Evolutionary conservation across 2,113 vertebrate species (phyloP).

Genomic region (Monopterus albus): DNA sequence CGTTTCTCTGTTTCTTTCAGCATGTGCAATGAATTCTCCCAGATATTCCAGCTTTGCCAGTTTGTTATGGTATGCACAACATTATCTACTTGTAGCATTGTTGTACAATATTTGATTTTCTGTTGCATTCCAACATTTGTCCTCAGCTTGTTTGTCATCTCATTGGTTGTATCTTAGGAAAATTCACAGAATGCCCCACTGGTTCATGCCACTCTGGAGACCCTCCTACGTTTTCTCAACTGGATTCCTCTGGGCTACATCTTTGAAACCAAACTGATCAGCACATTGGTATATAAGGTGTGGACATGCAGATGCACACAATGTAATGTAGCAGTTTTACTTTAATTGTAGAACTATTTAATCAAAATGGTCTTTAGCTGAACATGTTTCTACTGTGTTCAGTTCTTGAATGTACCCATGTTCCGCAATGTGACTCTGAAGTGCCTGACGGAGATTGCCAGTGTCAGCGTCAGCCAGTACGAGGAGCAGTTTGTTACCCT

Average conservation of each 20-base stretch:
- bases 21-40: slow-evolving; percentile 99
- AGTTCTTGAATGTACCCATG: slow-evolving; percentile 99
- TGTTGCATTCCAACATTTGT: neutral
- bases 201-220: slow-evolving; percentile 98
- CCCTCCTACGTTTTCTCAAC: slow-evolving; percentile 96
- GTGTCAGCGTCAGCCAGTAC: slow-evolving; percentile 97
- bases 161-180: slow-evolving; percentile 84
- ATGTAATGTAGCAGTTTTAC: neutral
- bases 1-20: slow-evolving; percentile 74
- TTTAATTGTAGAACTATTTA: neutral
- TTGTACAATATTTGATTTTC: neutral
- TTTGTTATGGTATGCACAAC: slow-evolving; percentile 94
- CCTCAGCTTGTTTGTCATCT: slow-evolving; percentile 4
- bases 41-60: slow-evolving; percentile 99
- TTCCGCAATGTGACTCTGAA: slow-evolving; percentile 98
- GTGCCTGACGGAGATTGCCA: slow-evolving; percentile 99
- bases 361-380: neutral
- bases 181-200: slow-evolving; percentile 98
- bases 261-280: slow-evolving; percentile 99
- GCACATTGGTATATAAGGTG: slow-evolving; percentile 99
- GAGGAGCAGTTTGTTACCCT: slow-evolving; percentile 98
- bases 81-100: neutral
- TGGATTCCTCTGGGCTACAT: slow-evolving; percentile 99
- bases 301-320: neutral
- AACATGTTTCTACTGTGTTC: slow-evolving; percentile 3